phyloP scores from a whole-genome alignment of 2,113 vertebrate genomes.

The Papio anubis region DNA sequence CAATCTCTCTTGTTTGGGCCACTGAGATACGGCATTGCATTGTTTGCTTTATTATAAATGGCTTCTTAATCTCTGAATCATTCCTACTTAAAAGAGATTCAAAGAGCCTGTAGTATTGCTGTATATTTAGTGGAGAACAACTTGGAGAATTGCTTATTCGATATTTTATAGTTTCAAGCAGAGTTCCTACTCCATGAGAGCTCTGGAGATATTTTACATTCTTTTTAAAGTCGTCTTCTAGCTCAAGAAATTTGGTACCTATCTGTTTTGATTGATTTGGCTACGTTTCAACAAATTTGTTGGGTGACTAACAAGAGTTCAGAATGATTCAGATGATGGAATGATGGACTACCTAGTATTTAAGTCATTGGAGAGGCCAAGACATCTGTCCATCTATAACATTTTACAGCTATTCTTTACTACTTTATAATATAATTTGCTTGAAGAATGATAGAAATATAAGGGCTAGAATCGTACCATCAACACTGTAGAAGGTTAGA shows the following conservation, averaged over 20 bases:
- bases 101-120: slow-evolving; percentile 33
- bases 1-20: slow-evolving; percentile 20
- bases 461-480: not conserved
- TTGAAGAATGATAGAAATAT: slow-evolving; percentile 27
- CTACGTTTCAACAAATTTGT: not conserved
- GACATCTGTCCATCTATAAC: not conserved
- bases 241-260: slow-evolving; percentile 6
- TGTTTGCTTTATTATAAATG: slow-evolving; percentile 43
- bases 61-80: slow-evolving; percentile 63
- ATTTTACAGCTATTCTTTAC: not conserved
- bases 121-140: slow-evolving; percentile 48
- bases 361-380: not conserved
- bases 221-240: slow-evolving; percentile 15
- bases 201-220: not conserved
- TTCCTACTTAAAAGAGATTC: slow-evolving; percentile 57
- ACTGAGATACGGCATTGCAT: slow-evolving; percentile 53
- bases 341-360: not conserved
- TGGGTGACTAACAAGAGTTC: slow-evolving; percentile 15
- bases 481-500: not conserved
- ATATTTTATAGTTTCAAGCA: slow-evolving; percentile 39
- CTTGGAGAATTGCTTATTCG: slow-evolving; percentile 38
- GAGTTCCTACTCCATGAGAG: slow-evolving; percentile 2
- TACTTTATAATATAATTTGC: not conserved
- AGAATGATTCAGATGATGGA: slow-evolving; percentile 5
- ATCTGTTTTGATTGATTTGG: not conserved